Evolutionary conservation across 2,113 vertebrate species (phyloP), one percentile per base, ranked within the genome.

Genomic region (Tauraco erythrolophus): DNA sequence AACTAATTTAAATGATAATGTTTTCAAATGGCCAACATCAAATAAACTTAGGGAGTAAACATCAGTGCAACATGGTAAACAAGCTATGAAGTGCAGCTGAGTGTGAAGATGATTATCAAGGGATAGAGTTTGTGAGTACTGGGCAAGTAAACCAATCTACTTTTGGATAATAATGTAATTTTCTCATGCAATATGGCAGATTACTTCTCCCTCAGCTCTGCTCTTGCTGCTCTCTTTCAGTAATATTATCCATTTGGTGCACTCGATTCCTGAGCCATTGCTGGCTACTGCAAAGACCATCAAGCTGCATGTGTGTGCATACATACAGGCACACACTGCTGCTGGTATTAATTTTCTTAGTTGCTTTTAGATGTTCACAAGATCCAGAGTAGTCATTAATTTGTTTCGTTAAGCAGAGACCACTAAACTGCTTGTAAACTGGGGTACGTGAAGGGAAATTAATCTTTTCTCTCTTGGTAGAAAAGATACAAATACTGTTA

Each of bases 61-160:
- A 98, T 93, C 94, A 96, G 50, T 51, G 94, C 81, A 97, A 94
- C 69, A 70, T 51, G 48, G 91, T 96, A 98, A 98, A 97, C 93
- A 98, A 97, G 95, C 94, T 95, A 94, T 97, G 98, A 98, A 97
- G 94, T 96, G 94, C 97, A 98, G 80, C 92, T 97, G 93, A 98
- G 95, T 97, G 95, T 95, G 89, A 98, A 98, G 85, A 97, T 94
- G 69, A 96, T 97, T 98, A 97, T 96, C 97, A 92, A 46, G 96
- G 91, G 96, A 97, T n/a, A 91, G 76, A 19, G 13, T 92, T 77
- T 89, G 79, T 95, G 93, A 95, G 61, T 96, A 92, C 50, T 94
- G 94, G 83, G 87, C 86, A 97, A 97, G 93, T 84, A 97, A 97
- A 96, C 50, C 92, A 96, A 98, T 95, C 91, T 95, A 93, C 69